phyloP scores from a whole-genome alignment of 2,113 vertebrate genomes.

The Toxotes chatareus region DNA sequence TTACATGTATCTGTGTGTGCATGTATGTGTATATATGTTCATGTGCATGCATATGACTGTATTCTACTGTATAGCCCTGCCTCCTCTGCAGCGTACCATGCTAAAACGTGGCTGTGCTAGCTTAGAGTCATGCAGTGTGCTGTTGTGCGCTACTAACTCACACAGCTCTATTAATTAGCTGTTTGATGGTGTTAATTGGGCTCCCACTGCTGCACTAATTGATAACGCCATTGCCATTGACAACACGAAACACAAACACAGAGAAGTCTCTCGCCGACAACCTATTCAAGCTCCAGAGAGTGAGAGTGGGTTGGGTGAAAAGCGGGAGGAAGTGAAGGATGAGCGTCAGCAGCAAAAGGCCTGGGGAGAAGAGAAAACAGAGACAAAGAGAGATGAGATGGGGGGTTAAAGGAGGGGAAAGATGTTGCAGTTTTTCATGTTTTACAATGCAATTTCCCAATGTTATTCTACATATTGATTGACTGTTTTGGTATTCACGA shows the following conservation, averaged over 20 bases:
- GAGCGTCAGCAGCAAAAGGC: conserved; percentile 48
- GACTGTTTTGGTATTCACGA: conserved; percentile 64
- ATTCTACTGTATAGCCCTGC: conserved; percentile 14
- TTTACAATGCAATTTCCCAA: conserved; percentile 63
- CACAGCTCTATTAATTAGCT: conserved; percentile 88
- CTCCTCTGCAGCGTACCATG: conserved; percentile 54
- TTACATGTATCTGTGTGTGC: not conserved
- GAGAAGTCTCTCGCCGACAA: conserved; percentile 71
- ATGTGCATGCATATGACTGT: not conserved
- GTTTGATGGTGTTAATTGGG: conserved; percentile 90
- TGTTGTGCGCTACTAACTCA: conserved; percentile 78
- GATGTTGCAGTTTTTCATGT: conserved; percentile 49
- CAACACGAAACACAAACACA: conserved; percentile 82
- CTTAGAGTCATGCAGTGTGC: conserved; percentile 73
- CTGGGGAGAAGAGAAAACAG: conserved; percentile 42
- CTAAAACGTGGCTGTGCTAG: conserved; percentile 59
- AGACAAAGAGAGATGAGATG: conserved; percentile 62
- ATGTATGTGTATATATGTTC: not conserved
- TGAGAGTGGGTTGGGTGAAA: conserved; percentile 54
- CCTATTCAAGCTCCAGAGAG: conserved; percentile 73
- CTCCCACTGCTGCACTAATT: conserved; percentile 89
- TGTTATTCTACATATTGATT: conserved; percentile 67
- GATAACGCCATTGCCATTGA: conserved; percentile 86
- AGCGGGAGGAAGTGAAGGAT: conserved; percentile 62
- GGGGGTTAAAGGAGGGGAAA: conserved; percentile 1